Conservation (phyloP, 2,113 vertebrate species). For the Lepus timidus region DNA sequence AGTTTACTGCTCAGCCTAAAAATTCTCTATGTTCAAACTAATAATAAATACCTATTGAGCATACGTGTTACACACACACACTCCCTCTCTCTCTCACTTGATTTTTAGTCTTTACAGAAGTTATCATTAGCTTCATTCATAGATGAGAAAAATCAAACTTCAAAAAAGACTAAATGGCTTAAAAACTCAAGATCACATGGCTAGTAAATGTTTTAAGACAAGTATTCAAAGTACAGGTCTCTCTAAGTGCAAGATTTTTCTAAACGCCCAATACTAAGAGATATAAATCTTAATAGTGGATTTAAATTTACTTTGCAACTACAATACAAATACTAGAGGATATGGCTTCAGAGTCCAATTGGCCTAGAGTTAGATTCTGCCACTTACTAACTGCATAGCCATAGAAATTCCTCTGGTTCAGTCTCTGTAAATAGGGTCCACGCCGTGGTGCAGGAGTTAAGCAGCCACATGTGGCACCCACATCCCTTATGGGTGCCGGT, state of each 20-base stretch:
- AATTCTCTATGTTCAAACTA: slow-evolving; percentile 37
- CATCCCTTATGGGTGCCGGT: no score
- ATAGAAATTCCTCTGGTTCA: neutral
- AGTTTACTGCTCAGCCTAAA: slow-evolving; percentile 48
- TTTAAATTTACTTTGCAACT: slow-evolving; percentile 36
- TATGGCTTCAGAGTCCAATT: neutral
- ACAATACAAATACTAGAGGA: slow-evolving; percentile 20
- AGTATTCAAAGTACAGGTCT: slow-evolving; percentile 21
- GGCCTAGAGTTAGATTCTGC: slow-evolving; percentile 33
- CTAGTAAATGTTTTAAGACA: neutral
- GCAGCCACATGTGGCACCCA: no score
- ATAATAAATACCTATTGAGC: neutral
- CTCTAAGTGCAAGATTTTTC: neutral
- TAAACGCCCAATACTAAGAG: slow-evolving; percentile 22
- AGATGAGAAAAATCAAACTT: slow-evolving; percentile 62
- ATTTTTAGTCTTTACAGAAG: neutral
- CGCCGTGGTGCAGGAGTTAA: no score
- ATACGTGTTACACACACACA: slow-evolving; percentile 17
- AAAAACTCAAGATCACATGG: slow-evolving; percentile 34
- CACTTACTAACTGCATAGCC: neutral
- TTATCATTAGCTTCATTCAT: slow-evolving; percentile 11
- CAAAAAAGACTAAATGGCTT: slow-evolving; percentile 47
- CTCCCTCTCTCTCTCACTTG: neutral
- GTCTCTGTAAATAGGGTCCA: neutral
- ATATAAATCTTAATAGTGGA: neutral